Evolutionary conservation across 2,113 vertebrate species (phyloP), one percentile per base, ranked within the genome.

Genomic region (Dasyprocta punctata): DNA sequence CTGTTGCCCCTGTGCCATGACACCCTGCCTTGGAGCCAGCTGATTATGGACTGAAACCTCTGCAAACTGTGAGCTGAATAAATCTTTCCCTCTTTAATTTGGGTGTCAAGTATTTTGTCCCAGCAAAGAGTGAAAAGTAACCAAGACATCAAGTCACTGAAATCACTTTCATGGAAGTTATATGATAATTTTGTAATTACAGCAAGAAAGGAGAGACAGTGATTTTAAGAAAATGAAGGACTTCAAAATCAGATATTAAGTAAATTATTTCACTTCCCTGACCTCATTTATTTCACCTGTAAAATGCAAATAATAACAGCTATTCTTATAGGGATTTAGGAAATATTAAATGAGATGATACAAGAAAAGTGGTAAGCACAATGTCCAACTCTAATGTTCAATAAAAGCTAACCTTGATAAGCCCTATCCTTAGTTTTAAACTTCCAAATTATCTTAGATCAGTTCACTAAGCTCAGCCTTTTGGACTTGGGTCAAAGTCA

Each of bases 341-440:
- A 71, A 89, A 56, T 30, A 80, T 80, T 89, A 89, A 56, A 78
- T 73, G 65, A 89, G 19, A 86, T 78, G 11, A 67, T 75, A 86
- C 20, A 95, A 93, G 58, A 82, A 96, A 96, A 89, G 47, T 80
- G 49, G 26, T 94, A 58, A 94, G 63, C 36, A 92, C 52, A 96
- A 95, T 41, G 47, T 10, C 73, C 38, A 86, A 7, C 33, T 89
- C 24, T 75, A 91, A 86, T 36, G 36, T 17, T 89, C 65, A 83
- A 44, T 47, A 52, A 90, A 93, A 93, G 65, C 49, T 73, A 71
- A 95, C 54, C 56, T 73, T 67, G 65, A 38, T 87, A 44, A 94
- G 16, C 17, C 90, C 30, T 67, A 78, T 8, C 44, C 77, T 89
- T 65, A 30, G 13, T 49, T 92, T n/a, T 41, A 33, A 97, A 89